Evolutionary conservation across 2,888 invertebrate species (phyloP).

Genomic region (Mamestra brassicae): DNA sequence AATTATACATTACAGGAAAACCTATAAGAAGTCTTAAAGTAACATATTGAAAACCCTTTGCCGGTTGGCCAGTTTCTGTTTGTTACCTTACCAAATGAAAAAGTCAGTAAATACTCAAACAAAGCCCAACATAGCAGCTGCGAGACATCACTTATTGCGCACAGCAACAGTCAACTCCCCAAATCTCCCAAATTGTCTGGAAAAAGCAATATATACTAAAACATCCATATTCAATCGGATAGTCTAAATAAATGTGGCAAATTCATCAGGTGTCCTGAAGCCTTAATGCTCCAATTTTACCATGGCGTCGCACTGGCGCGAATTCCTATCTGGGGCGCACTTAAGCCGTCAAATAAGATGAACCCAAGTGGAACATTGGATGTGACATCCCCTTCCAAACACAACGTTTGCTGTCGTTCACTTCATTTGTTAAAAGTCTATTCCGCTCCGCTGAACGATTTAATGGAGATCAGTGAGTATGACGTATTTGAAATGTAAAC

Average conservation of each 20-base stretch:
- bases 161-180: background rate
- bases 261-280: conserved; percentile 64
- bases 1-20: too few species aligned
- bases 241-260: conserved; percentile 57
- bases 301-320: conserved; percentile 72
- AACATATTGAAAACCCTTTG: too few species aligned
- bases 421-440: conserved; percentile 78
- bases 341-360: conserved; percentile 83
- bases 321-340: conserved; percentile 78
- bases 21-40: too few species aligned
- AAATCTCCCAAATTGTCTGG: conserved; percentile 27
- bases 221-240: conserved; percentile 39
- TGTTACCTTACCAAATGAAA: too few species aligned
- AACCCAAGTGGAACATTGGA: conserved; percentile 80
- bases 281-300: conserved; percentile 50
- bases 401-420: conserved; percentile 69
- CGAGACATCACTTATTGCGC: background rate
- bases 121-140: background rate
- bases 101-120: background rate
- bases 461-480: conserved; percentile 70
- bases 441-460: conserved; percentile 68
- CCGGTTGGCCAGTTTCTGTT: too few species aligned
- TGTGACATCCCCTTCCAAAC: conserved; percentile 75
- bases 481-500: conserved; percentile 70
- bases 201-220: conserved; percentile 36